Conservation (phyloP, 2,797 vertebrate genomes). For the Sylvia borin region DNA sequence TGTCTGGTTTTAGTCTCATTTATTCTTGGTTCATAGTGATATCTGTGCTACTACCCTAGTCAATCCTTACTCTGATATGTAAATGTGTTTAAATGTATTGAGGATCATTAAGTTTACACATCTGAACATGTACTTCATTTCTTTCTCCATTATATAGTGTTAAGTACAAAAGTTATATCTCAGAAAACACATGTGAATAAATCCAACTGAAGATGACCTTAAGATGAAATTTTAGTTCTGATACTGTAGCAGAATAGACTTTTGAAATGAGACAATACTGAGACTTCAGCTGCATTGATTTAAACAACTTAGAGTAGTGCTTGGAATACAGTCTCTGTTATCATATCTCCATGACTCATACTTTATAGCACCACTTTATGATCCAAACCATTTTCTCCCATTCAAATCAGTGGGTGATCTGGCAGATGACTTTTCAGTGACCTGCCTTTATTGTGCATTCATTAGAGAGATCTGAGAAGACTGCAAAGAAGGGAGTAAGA, state of each 20-base stretch:
- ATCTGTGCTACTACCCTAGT: background rate
- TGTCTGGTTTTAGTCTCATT: background rate
- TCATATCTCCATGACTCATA: background rate
- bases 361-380: background rate
- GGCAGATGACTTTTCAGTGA: background rate
- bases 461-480: background rate
- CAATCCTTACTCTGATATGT: background rate
- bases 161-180: background rate
- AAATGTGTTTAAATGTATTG: background rate
- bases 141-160: background rate
- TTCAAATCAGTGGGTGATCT: background rate
- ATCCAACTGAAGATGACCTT: background rate
- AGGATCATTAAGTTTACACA: background rate
- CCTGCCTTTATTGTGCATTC: background rate
- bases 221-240: background rate
- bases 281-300: background rate
- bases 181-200: background rate
- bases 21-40: background rate
- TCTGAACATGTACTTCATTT: background rate
- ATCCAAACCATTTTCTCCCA: background rate
- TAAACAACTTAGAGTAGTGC: background rate
- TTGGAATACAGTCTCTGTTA: background rate
- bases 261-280: background rate
- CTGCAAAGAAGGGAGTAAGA: background rate
- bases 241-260: background rate